Evolutionary conservation across 1,140 invertebrate genomes (phyloP).

Genomic region (Zaprionus vittiger): DNA sequence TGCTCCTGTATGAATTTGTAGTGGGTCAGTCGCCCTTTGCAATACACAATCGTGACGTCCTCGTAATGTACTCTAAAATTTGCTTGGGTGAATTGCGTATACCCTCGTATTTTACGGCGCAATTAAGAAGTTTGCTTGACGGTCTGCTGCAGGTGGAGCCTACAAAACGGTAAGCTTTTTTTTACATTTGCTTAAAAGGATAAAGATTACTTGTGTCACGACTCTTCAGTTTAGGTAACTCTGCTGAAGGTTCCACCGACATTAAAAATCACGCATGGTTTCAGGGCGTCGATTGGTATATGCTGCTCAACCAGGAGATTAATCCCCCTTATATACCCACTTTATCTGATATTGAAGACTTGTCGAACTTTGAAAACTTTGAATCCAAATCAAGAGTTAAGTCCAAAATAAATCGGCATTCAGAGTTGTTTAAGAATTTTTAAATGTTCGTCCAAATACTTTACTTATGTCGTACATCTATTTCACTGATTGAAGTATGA

Average conservation of each 20-base stretch:
- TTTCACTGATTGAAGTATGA: background rate
- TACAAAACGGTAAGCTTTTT: slow-evolving; percentile 87
- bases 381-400: slow-evolving; percentile 38
- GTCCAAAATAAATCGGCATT: slow-evolving; percentile 65
- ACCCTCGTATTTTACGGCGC: slow-evolving; percentile 88
- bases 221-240: slow-evolving; percentile 88
- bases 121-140: slow-evolving; percentile 93
- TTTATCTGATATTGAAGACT: slow-evolving; percentile 54
- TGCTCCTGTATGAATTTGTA: slow-evolving; percentile 93
- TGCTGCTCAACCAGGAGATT: slow-evolving; percentile 92
- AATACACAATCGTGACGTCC: slow-evolving; percentile 88
- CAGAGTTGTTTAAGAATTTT: slow-evolving; percentile 68
- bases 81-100: slow-evolving; percentile 89
- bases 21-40: slow-evolving; percentile 94
- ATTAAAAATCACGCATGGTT: slow-evolving; percentile 90
- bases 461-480: background rate
- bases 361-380: slow-evolving; percentile 64
- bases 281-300: slow-evolving; percentile 92
- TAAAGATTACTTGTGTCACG: background rate
- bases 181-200: background rate
- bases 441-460: slow-evolving; percentile 55
- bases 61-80: slow-evolving; percentile 96
- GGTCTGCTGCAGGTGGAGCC: slow-evolving; percentile 93
- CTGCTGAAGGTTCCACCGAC: slow-evolving; percentile 90
- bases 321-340: slow-evolving; percentile 91